A percentile compares a stretch with the other conserved stretches of the same genome.
Evolutionary conservation across 1,140 invertebrate genomes (phyloP).

Genomic region (Agraylea sexmaculata): DNA sequence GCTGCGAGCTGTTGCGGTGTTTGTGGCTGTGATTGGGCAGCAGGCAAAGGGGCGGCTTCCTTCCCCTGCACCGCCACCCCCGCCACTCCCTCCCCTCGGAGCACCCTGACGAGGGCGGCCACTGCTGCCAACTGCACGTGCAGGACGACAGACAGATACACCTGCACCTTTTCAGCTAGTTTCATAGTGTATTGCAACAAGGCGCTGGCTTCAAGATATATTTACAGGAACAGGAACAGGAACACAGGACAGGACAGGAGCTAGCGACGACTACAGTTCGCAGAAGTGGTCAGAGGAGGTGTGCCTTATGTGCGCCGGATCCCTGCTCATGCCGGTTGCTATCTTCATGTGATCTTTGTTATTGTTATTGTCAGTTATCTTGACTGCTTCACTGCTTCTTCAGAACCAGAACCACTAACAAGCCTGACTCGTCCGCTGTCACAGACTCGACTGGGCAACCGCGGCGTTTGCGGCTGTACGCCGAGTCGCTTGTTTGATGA

Average conservation of each 20-base stretch:
- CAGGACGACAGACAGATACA: slow-evolving; percentile 20
- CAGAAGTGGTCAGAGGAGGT: slow-evolving; percentile 42
- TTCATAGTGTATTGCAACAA: slow-evolving; percentile 10
- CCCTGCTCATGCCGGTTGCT: no score
- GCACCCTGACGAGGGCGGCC: slow-evolving; percentile 15
- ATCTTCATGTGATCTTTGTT: no score
- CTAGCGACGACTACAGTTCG: slow-evolving; percentile 38
- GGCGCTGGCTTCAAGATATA: not conserved
- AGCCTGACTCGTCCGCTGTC: no score
- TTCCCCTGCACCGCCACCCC: slow-evolving; percentile 4
- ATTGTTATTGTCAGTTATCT: no score
- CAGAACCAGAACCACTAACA: no score
- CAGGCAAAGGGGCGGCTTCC: no score
- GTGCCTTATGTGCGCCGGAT: slow-evolving; percentile 41
- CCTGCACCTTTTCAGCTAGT: slow-evolving; percentile 13
- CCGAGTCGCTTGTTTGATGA: no score
- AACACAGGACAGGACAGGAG: not conserved
- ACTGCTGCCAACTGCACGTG: slow-evolving; percentile 17
- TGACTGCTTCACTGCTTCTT: no score
- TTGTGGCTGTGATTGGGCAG: no score
- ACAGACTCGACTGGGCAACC: no score
- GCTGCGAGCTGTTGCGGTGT: not conserved
- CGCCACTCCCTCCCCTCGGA: slow-evolving; percentile 9
- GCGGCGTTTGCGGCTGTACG: no score
- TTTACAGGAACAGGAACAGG: not conserved